Base-by-base conservation (phyloP, 1,140 invertebrate species). In the Sesamia nonagrioides region DNA sequence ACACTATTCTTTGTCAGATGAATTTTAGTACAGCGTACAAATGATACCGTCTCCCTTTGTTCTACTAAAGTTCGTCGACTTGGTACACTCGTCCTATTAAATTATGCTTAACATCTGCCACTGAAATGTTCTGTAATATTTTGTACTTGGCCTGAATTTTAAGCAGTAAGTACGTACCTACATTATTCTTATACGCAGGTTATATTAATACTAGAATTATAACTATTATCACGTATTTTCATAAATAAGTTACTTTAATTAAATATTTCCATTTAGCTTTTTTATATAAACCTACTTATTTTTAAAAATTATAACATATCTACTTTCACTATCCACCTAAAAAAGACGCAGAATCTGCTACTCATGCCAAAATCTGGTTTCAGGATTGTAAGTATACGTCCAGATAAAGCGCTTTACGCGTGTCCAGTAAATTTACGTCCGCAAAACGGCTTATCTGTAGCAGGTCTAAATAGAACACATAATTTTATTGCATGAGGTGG, bases 101-200 rank as follows among this genome's bases (percentile, higher is more conserved):
- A 74, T 74, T 74, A 74, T 74, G 56, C 56, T 74, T 71, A 52
- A 71, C 68, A 71, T 71, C 68, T 74, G 50, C 54, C 42, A 48
- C 56, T 63, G 73, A 75, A 75, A 75, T 75, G 42, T 75, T 75
- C 45, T 75, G 73, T 8, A 75, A 48, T 61, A 61, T 61, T 75
- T 75, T 54, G 8, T 73, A 58, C 71, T 58, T 56, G 52, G 52
- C 13, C 54, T 73, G 71, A 73, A 73, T 73, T 58, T 73, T 56
- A 73, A 73, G 71, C 17, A 42, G 18, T 56, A 42, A n/a, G n/a
- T n/a, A n/a, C n/a, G n/a, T n/a, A n/a, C n/a, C n/a, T n/a, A n/a
- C 33, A 58, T 61, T 61, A 75, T 75, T 75, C 18, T 75, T 75
- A 63, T 40, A 17, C 37, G 37, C 17, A 37, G n/a, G n/a, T n/a